Evolutionary conservation across 2,888 invertebrate genomes (phyloP).

Genomic region (Theretra japonica): DNA sequence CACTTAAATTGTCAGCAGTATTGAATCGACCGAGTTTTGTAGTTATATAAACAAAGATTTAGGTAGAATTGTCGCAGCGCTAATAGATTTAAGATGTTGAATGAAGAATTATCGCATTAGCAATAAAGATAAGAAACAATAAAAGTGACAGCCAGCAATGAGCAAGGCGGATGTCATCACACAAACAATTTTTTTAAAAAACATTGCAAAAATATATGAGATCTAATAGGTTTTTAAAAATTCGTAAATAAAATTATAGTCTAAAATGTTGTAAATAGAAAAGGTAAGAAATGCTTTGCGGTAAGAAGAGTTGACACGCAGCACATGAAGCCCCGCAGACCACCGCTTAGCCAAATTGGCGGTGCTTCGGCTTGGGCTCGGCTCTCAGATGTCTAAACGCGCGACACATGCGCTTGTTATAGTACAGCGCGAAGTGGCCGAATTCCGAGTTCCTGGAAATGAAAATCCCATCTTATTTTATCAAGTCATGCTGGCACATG

Average conservation of each 20-base stretch:
- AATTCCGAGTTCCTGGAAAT: too few species aligned
- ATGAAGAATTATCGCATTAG: constrained; percentile 6
- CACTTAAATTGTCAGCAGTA: not conserved
- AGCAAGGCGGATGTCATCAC: not conserved
- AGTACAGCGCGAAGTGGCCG: too few species aligned
- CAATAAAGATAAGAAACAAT: constrained; percentile 6
- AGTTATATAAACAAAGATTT: not conserved
- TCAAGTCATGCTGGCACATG: not conserved
- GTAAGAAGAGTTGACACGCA: not conserved
- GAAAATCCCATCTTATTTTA: too few species aligned
- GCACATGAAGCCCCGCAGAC: not conserved
- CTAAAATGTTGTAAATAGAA: not conserved
- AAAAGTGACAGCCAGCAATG: not conserved
- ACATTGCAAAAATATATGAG: not conserved
- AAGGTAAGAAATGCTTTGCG: not conserved
- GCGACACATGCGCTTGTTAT: not conserved
- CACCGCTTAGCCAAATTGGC: not conserved
- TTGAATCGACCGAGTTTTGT: not conserved
- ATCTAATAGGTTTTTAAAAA: not conserved
- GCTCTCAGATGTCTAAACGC: not conserved
- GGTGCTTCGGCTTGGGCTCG: not conserved
- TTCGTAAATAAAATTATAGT: not conserved
- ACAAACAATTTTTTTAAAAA: not conserved
- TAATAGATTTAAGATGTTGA: not conserved
- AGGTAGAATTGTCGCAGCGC: not conserved